Conservation (phyloP, 2,888 invertebrate genomes). For the Lycophotia porphyrea region DNA sequence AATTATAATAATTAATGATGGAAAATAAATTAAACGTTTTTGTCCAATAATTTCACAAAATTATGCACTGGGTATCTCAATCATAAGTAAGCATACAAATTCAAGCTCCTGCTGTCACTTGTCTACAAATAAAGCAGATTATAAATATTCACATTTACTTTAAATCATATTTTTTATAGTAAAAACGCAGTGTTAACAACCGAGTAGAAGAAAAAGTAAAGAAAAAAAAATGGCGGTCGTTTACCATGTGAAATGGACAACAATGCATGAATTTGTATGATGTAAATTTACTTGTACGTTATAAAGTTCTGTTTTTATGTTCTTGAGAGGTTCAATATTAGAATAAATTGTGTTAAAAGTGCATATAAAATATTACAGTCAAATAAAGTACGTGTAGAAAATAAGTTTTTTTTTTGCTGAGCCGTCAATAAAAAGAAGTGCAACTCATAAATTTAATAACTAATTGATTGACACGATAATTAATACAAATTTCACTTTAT, state of each 20-base stretch:
- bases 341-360: not conserved
- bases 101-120: not conserved
- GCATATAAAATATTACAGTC: not conserved
- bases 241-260: conserved; percentile 35
- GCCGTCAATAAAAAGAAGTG: not conserved
- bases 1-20: not conserved
- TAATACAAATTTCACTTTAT: conserved; percentile 26
- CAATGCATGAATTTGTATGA: conserved; percentile 33
- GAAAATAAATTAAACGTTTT: not conserved
- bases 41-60: not conserved
- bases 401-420: not conserved
- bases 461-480: conserved; percentile 31
- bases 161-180: not conserved
- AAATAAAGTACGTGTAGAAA: not conserved
- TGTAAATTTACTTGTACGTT: not conserved
- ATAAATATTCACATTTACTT: not conserved
- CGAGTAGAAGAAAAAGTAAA: not conserved
- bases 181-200: conserved; percentile 1
- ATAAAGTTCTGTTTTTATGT: conserved; percentile 4
- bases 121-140: conserved; percentile 21
- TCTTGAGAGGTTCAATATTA: not conserved
- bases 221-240: not conserved
- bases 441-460: conserved; percentile 9
- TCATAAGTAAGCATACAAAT: not conserved
- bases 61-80: not conserved